phyloP scores from a whole-genome alignment of 2,797 vertebrate species.

The Lutjanus campechanus region DNA sequence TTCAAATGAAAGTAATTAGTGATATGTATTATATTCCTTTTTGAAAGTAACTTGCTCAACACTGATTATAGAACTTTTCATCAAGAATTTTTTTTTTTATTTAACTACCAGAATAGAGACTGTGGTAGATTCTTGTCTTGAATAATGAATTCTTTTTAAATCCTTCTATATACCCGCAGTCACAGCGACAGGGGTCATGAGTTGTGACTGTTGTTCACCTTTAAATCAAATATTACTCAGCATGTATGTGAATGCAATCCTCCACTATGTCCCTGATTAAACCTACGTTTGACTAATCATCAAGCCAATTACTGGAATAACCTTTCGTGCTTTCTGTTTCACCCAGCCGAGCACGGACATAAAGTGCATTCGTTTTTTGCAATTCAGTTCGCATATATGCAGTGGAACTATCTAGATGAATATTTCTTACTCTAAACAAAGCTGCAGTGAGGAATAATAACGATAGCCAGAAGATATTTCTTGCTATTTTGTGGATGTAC shows the following conservation, averaged over 20 bases:
- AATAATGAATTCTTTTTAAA: background rate
- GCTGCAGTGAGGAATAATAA: background rate
- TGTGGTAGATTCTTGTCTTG: background rate
- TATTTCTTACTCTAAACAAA: conserved; percentile 1
- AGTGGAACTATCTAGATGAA: background rate
- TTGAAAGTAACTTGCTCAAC: too few species aligned
- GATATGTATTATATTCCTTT: too few species aligned
- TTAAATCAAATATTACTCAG: background rate
- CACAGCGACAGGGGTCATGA: background rate
- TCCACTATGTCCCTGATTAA: conserved; percentile 18
- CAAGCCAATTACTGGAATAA: conserved; percentile 44
- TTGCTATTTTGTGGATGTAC: background rate
- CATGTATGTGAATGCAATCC: conserved; percentile 2
- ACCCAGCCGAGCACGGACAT: conserved; percentile 7
- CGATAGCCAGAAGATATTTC: background rate
- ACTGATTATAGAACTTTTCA: too few species aligned
- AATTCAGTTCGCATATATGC: background rate
- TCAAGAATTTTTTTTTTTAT: too few species aligned
- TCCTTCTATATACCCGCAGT: background rate
- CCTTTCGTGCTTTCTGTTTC: conserved; percentile 36
- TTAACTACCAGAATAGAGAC: background rate
- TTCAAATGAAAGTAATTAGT: too few species aligned
- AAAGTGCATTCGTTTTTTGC: background rate
- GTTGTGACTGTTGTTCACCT: background rate
- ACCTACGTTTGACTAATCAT: conserved; percentile 34